These are phyloP conservation scores for Biston betularia DNA, from an alignment of 2,888 invertebrate species.

Conservation along the genomic window DNA sequence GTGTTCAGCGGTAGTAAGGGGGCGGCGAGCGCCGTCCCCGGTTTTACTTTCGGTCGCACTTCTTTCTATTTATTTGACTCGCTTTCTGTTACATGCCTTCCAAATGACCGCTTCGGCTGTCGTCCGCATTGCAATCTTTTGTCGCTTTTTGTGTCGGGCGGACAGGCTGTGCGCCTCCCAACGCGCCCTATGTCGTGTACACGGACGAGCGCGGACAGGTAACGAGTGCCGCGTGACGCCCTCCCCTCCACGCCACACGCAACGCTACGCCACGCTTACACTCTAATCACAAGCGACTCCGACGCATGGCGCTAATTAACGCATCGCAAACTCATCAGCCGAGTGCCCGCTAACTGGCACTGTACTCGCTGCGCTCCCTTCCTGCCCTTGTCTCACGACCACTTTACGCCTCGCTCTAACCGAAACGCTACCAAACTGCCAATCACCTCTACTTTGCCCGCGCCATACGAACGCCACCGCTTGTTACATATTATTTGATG, in stretches of 20 bases:
- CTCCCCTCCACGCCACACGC: conserved; percentile 29
- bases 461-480: conserved; percentile 50
- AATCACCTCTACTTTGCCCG: conserved; percentile 60
- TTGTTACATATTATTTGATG: conserved; percentile 60
- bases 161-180: conserved; percentile 91
- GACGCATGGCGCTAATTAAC: conserved; percentile 62
- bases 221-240: conserved; percentile 83
- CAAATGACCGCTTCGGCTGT: conserved; percentile 85
- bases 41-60: conserved; percentile 75
- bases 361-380: background rate
- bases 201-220: conserved; percentile 98
- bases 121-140: conserved; percentile 82
- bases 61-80: conserved; percentile 82
- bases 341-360: background rate
- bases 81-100: conserved; percentile 87
- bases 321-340: conserved; percentile 12
- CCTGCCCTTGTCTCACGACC: conserved; percentile 45
- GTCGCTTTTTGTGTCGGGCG: conserved; percentile 83
- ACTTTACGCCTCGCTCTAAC: conserved; percentile 64
- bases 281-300: conserved; percentile 38
- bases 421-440: conserved; percentile 64
- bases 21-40: conserved; percentile 71
- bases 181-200: conserved; percentile 97
- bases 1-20: conserved; percentile 76
- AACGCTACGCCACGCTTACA: conserved; percentile 41